Percentiles rank a stretch among this genome's conserved stretches.
Evolutionary conservation across 2,797 vertebrate species (phyloP).

Genomic region (Smutsia temminckii): DNA sequence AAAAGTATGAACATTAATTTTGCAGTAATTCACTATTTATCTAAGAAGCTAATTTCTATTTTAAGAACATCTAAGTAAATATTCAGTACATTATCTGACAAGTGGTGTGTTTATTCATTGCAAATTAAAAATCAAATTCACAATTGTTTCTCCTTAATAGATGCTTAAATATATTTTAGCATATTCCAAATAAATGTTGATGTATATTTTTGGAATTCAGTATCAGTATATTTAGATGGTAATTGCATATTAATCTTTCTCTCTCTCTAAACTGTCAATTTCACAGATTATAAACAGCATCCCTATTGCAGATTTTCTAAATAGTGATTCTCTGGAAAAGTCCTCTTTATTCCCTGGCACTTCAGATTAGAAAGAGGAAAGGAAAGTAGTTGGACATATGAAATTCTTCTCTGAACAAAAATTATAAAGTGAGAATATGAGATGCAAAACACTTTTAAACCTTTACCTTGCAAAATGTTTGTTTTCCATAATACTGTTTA

Average conservation of each 20-base stretch:
- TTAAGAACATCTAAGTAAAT: conserved; percentile 30
- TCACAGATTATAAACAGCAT: background rate
- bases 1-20: conserved; percentile 18
- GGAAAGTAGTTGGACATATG: background rate
- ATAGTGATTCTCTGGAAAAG: background rate
- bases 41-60: conserved; percentile 35
- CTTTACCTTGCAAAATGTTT: background rate
- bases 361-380: conserved; percentile 4
- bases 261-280: background rate
- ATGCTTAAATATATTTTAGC: conserved; percentile 19
- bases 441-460: conserved; percentile 20
- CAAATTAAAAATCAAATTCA: conserved; percentile 47
- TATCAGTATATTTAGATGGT: background rate
- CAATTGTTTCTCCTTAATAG: conserved; percentile 26
- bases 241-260: conserved; percentile 20
- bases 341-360: background rate
- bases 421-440: background rate
- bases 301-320: background rate
- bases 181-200: conserved; percentile 32
- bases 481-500: background rate
- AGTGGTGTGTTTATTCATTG: background rate
- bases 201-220: background rate
- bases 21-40: conserved; percentile 25
- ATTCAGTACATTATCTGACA: conserved; percentile 16
- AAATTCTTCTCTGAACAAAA: conserved; percentile 35